phyloP scores from a whole-genome alignment of 2,113 vertebrate species.

The Dasyurus viverrinus region DNA sequence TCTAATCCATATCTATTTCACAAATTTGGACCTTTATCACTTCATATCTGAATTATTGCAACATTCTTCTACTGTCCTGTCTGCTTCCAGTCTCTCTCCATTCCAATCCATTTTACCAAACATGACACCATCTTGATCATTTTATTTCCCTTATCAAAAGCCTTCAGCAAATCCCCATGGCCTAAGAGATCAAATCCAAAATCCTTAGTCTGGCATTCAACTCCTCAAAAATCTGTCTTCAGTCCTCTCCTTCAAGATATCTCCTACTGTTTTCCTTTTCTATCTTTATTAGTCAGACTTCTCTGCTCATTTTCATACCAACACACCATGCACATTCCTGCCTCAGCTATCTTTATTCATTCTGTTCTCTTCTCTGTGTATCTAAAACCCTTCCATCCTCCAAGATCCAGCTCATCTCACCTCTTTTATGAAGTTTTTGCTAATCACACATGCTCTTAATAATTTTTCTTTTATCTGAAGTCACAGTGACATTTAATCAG shows the following conservation, averaged over 20 bases:
- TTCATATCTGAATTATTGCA: not conserved
- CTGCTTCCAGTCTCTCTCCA: not conserved
- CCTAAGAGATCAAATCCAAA: not conserved
- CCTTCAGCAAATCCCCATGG: not conserved
- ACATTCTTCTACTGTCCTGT: not conserved
- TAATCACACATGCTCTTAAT: not conserved
- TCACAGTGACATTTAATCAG: not conserved
- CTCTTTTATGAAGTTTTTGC: not conserved
- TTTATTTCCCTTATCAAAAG: slow-evolving; percentile 15
- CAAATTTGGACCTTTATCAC: not conserved
- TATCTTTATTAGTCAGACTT: not conserved
- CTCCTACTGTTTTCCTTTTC: not conserved
- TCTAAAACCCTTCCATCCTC: not conserved
- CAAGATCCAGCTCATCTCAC: not conserved
- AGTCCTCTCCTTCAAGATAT: not conserved
- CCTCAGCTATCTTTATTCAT: not conserved
- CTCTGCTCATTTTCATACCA: not conserved
- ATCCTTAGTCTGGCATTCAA: not conserved
- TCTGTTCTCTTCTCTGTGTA: not conserved
- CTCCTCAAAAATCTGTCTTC: not conserved
- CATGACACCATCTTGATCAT: not conserved
- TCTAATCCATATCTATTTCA: not conserved
- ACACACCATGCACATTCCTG: not conserved
- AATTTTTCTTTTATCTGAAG: not conserved
- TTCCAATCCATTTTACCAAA: too few relatives aligned